A percentile compares a stretch with the other conserved stretches of the same genome.
phyloP scores from a whole-genome alignment of 2,113 vertebrate genomes.

The Mungos mungo region DNA sequence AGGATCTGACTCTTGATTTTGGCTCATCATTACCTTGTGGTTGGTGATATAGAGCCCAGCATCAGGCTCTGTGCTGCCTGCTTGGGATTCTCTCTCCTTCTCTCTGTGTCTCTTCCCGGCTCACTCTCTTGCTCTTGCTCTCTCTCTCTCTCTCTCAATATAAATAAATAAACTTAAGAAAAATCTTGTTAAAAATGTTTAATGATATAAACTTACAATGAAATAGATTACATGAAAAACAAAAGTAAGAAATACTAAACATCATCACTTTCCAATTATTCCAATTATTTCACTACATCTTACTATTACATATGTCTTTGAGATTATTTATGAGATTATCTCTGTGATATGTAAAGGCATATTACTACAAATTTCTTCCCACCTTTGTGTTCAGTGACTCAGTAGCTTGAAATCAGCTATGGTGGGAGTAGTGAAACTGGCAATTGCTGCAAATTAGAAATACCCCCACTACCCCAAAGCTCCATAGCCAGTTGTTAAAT shows the following conservation, averaged over 20 bases:
- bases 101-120: too few relatives aligned
- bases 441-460: constrained; percentile 30
- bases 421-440: neutral
- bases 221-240: constrained; percentile 19
- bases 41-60: too few relatives aligned
- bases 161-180: too few relatives aligned
- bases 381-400: neutral
- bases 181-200: too few relatives aligned
- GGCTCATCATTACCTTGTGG: too few relatives aligned
- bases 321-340: neutral
- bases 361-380: neutral
- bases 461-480: neutral
- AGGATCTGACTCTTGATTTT: too few relatives aligned
- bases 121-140: too few relatives aligned
- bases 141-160: too few relatives aligned
- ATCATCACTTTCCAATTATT: neutral
- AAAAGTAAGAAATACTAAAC: neutral
- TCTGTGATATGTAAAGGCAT: neutral
- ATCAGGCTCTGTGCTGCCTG: too few relatives aligned
- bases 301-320: neutral
- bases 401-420: neutral
- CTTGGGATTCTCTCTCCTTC: too few relatives aligned
- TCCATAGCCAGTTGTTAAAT: neutral
- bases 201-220: neutral
- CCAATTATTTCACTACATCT: neutral